A percentile compares a stretch with the other conserved stretches of the same genome.
These are phyloP conservation scores for Syritta pipiens DNA, from an alignment of 2,888 invertebrate species.

Conservation along the genomic window DNA sequence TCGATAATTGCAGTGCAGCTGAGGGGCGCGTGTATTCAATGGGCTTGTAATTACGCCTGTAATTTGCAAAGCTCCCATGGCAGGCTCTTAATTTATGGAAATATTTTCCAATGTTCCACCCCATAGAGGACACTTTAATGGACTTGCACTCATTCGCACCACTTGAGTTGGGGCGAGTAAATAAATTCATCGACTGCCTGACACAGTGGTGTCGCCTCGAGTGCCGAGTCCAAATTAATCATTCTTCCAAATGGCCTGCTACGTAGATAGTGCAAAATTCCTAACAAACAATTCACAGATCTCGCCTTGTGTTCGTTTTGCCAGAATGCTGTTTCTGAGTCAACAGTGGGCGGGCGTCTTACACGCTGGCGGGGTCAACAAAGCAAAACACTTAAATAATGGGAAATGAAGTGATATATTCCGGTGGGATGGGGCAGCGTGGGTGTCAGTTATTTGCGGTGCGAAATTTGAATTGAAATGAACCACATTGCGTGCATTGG, in stretches of 20 bases:
- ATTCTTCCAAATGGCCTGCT: conserved; percentile 25
- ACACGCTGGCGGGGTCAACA: conserved; percentile 10
- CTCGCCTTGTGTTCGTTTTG: conserved; percentile 54
- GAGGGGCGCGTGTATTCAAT: neutral
- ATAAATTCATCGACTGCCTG: conserved; percentile 16
- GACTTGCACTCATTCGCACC: conserved; percentile 9
- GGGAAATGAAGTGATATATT: conserved; percentile 47
- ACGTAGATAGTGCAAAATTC: conserved; percentile 12
- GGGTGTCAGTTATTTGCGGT: conserved; percentile 42
- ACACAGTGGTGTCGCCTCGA: conserved; percentile 4
- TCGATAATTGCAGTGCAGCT: conserved; percentile 7
- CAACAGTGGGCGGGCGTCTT: conserved; percentile 12
- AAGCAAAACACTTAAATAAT: conserved; percentile 32
- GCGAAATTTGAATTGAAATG: conserved; percentile 52
- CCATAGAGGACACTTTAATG: neutral
- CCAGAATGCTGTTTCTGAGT: neutral
- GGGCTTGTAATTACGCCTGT: conserved; percentile 12
- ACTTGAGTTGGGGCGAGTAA: conserved; percentile 4
- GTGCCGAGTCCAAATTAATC: conserved; percentile 23
- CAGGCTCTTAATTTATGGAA: conserved; percentile 12
- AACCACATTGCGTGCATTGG: conserved; percentile 49
- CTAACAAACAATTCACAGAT: conserved; percentile 38
- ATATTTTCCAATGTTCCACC: neutral
- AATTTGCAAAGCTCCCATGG: conserved; percentile 12
- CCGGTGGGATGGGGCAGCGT: conserved; percentile 17